A percentile compares a stretch with the other conserved stretches of the same genome.
Conservation (phyloP, 2,113 vertebrate species). For the Delphinapterus leucas region DNA sequence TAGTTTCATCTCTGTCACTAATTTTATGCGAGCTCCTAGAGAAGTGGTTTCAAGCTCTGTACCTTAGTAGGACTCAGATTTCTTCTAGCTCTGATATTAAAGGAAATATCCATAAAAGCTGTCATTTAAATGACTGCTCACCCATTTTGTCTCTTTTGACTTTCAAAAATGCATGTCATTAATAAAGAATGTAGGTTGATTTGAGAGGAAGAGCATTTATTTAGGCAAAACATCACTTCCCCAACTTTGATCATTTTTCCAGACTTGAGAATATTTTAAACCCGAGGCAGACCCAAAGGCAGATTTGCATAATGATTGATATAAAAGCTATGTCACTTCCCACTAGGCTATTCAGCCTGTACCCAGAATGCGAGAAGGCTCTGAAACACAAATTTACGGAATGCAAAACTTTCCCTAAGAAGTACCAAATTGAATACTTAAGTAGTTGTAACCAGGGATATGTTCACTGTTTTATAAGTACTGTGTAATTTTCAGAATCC, state of each 20-base stretch:
- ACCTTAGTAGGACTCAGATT: not conserved
- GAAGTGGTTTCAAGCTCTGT: not conserved
- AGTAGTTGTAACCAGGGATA: slow-evolving; percentile 56
- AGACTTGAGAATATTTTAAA: slow-evolving; percentile 66
- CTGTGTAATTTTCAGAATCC: slow-evolving; percentile 52
- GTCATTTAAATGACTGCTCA: not conserved
- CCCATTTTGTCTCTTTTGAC: slow-evolving; percentile 21
- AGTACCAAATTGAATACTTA: slow-evolving; percentile 56
- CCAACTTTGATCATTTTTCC: slow-evolving; percentile 48
- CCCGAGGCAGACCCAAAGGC: slow-evolving; percentile 40
- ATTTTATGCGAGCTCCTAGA: not conserved
- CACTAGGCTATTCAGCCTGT: not conserved
- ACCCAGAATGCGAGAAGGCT: slow-evolving; percentile 35
- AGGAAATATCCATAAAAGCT: not conserved
- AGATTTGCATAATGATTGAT: slow-evolving; percentile 71
- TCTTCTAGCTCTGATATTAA: not conserved
- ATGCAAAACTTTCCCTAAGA: slow-evolving; percentile 40
- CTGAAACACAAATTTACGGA: slow-evolving; percentile 54
- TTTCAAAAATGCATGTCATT: slow-evolving; percentile 26
- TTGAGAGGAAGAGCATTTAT: slow-evolving; percentile 33
- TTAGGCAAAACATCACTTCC: slow-evolving; percentile 36
- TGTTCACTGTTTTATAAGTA: slow-evolving; percentile 59
- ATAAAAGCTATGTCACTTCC: slow-evolving; percentile 54
- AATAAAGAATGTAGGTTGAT: slow-evolving; percentile 25
- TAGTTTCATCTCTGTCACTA: not conserved